phyloP scores from a whole-genome alignment of 2,888 invertebrate genomes.

The Bellardia bayeri region DNA sequence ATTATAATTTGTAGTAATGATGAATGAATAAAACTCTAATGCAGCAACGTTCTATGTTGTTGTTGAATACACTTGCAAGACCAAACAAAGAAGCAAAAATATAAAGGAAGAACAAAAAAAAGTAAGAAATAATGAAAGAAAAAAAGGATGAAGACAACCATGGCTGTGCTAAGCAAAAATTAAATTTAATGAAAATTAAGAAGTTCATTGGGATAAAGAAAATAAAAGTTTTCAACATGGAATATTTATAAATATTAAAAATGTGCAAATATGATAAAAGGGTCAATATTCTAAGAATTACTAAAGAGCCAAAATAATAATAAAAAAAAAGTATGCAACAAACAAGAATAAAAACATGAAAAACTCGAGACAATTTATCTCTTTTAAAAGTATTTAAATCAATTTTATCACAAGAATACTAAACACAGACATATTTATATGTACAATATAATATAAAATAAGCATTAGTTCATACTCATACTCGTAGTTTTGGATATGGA shows the following conservation, averaged over 20 bases:
- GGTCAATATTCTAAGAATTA: slow-evolving; percentile 56
- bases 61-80: neutral
- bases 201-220: slow-evolving; percentile 48
- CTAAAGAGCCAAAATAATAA: slow-evolving; percentile 7
- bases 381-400: slow-evolving; percentile 9
- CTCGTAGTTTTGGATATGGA: slow-evolving; percentile 35
- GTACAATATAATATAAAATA: neutral
- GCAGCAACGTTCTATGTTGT: slow-evolving; percentile 33
- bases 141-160: neutral
- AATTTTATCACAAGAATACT: slow-evolving; percentile 16
- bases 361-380: slow-evolving; percentile 45
- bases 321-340: neutral
- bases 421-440: neutral
- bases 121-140: neutral
- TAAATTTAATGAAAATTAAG: slow-evolving; percentile 44
- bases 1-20: slow-evolving; percentile 68
- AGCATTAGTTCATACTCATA: neutral
- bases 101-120: neutral
- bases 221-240: slow-evolving; percentile 26
- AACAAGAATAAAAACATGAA: slow-evolving; percentile 1
- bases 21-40: slow-evolving; percentile 54
- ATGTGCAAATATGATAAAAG: slow-evolving; percentile 45
- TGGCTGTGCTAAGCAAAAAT: slow-evolving; percentile 20
- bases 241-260: slow-evolving; percentile 58
- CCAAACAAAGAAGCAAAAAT: neutral